Evolutionary conservation across 2,113 vertebrate genomes (phyloP), one percentile per base, ranked within the genome.

Genomic region (Elaphurus davidianus): DNA sequence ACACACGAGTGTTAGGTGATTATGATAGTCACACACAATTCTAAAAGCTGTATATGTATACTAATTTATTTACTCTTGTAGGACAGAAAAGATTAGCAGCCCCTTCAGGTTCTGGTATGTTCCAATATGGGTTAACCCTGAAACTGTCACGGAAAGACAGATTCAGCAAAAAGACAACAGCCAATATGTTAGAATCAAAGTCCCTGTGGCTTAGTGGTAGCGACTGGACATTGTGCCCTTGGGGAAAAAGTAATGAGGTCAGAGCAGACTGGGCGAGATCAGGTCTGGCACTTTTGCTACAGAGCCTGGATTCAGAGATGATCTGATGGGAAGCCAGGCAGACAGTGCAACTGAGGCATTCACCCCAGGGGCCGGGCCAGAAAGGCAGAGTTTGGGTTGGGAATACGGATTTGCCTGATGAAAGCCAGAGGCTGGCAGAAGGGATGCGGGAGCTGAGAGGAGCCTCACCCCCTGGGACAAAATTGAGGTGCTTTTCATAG

Each of bases 241-340:
- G 54, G 90, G 84, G 93, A 27, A 30, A 60, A 97, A 93, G 40
- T 1, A 45, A 87, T 90, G 71, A 95, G 55, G 87, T 90, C 97
- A 97, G 96, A 96, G 74, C 45, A 81, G 52, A 90, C 50, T 9
- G 84, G 40, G 64, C 74, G 1, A 30, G 87, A 88, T 87, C 54
- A 54, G 83, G 59, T 85, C 87, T 97, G 90, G 52, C 10, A 17
- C 43, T 92, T 96, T 40, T 57, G 71, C 62, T 55, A 47, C 52
- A 90, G 62, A 97, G 62, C 78, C 43, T 78, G 71, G 40, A 86
- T 74, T 91, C 50, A 82, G 86, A 93, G 78, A 60, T 40, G 94
- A 71, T 91, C 92, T 93, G 90, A 91, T 62, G 92, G 79, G 76
- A 95, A 95, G 52, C 84, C 62, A 90, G 92, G 36, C 78, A 95